A percentile compares a stretch with the other conserved stretches of the same genome.
Conservation (phyloP, 2,797 vertebrate species). For the Ispidina picta region DNA sequence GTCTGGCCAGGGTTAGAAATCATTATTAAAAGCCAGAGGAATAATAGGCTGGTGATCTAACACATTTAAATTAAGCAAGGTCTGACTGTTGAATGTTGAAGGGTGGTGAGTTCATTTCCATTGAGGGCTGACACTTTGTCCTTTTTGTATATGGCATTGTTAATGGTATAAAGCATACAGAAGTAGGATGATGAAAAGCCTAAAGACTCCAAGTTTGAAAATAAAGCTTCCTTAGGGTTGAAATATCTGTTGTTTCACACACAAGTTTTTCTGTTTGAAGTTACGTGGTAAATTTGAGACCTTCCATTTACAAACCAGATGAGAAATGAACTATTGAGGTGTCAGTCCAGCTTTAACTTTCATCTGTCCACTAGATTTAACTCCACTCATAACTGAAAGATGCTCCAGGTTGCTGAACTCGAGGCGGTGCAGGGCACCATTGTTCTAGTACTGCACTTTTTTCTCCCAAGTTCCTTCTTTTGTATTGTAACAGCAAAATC, state of each 20-base stretch:
- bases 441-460: not conserved
- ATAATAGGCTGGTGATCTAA: slow-evolving; percentile 25
- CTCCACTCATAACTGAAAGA: not conserved
- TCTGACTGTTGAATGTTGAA: slow-evolving; percentile 32
- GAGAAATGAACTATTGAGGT: not conserved
- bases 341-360: not conserved
- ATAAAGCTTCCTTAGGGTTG: not conserved
- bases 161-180: not conserved
- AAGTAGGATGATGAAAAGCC: slow-evolving; percentile 32
- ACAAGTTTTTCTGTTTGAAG: slow-evolving; percentile 15
- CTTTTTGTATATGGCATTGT: slow-evolving; percentile 25
- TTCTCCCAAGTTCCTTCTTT: not conserved
- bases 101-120: slow-evolving; percentile 38
- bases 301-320: not conserved
- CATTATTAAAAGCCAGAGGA: slow-evolving; percentile 27
- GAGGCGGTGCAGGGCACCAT: not conserved
- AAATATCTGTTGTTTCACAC: slow-evolving; percentile 21
- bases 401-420: not conserved
- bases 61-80: slow-evolving; percentile 22
- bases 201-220: not conserved
- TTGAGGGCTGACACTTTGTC: slow-evolving; percentile 2
- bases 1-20: slow-evolving; percentile 16
- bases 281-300: not conserved
- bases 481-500: slow-evolving; percentile 1
- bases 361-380: not conserved